These are phyloP conservation scores for Polypedilum vanderplanki DNA, from an alignment of 1,140 invertebrate genomes.

Conservation along the genomic window DNA sequence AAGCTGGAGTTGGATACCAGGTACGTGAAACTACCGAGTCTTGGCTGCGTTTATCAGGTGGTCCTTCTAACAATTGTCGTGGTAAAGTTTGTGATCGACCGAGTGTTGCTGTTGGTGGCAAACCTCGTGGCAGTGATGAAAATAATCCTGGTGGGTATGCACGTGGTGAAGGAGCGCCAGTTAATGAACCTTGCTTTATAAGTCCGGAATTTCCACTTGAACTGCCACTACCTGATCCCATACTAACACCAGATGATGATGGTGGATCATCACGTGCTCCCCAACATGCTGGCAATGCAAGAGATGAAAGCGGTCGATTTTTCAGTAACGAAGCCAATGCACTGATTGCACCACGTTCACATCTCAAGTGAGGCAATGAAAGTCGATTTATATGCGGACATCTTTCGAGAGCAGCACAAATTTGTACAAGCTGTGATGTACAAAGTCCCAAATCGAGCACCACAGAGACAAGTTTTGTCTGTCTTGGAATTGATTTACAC, in stretches of 20 bases:
- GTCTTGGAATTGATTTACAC: slow-evolving; percentile 44
- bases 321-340: slow-evolving; percentile 46
- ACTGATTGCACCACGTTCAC: slow-evolving; percentile 48
- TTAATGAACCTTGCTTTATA: slow-evolving; percentile 33
- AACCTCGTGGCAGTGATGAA: slow-evolving; percentile 46
- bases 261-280: slow-evolving; percentile 47
- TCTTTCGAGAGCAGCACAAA: slow-evolving; percentile 46
- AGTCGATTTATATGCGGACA: slow-evolving; percentile 47
- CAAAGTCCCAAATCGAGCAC: slow-evolving; percentile 50
- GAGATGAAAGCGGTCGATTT: slow-evolving; percentile 46
- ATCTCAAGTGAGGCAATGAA: slow-evolving; percentile 52
- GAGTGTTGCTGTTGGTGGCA: slow-evolving; percentile 43
- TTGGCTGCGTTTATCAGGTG: slow-evolving; percentile 47
- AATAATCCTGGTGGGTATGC: slow-evolving; percentile 37
- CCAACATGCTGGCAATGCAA: slow-evolving; percentile 50
- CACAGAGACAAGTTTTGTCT: slow-evolving; percentile 44
- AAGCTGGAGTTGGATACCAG: slow-evolving; percentile 47
- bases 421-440: slow-evolving; percentile 47
- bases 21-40: slow-evolving; percentile 49
- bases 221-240: slow-evolving; percentile 47
- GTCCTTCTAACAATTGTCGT: slow-evolving; percentile 43
- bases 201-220: slow-evolving; percentile 37
- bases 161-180: slow-evolving; percentile 35
- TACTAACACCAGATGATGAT: slow-evolving; percentile 47
- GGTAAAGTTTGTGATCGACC: slow-evolving; percentile 46